Conservation (phyloP, 2,797 vertebrate species). For the Danio aesculapii region DNA sequence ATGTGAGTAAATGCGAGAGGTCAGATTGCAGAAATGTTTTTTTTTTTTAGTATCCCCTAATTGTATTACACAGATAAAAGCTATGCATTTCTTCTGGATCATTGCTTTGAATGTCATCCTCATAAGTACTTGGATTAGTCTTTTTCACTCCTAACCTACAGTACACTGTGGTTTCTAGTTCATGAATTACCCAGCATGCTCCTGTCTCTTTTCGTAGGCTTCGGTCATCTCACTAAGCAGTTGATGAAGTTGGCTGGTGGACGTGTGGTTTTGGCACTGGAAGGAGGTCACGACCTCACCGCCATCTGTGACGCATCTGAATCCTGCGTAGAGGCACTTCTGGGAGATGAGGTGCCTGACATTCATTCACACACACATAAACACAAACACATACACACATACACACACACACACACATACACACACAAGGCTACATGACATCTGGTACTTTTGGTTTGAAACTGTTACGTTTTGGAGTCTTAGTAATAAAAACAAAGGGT, state of each 20-base stretch:
- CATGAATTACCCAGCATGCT: slow-evolving; percentile 40
- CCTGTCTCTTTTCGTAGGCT: slow-evolving; percentile 78
- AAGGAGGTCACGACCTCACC: slow-evolving; percentile 92
- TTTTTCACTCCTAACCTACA: background rate
- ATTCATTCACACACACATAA: slow-evolving; percentile 37
- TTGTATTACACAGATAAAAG: background rate
- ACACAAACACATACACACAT: background rate
- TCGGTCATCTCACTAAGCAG: slow-evolving; percentile 93
- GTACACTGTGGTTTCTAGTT: background rate
- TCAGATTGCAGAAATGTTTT: background rate
- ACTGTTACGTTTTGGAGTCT: background rate
- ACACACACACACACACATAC: too few species aligned
- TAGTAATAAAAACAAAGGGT: background rate
- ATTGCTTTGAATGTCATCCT: background rate
- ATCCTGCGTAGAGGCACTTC: slow-evolving; percentile 89
- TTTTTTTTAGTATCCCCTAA: background rate
- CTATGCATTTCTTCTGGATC: background rate
- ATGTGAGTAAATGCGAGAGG: slow-evolving; percentile 80
- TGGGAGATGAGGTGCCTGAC: slow-evolving; percentile 86
- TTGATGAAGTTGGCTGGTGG: slow-evolving; percentile 93
- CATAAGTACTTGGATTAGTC: background rate
- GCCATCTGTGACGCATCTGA: slow-evolving; percentile 95
- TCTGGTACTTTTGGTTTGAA: background rate
- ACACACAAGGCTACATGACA: background rate
- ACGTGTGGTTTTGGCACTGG: slow-evolving; percentile 92